phyloP scores from a whole-genome alignment of 2,797 vertebrate genomes.

The Bradypus variegatus region DNA sequence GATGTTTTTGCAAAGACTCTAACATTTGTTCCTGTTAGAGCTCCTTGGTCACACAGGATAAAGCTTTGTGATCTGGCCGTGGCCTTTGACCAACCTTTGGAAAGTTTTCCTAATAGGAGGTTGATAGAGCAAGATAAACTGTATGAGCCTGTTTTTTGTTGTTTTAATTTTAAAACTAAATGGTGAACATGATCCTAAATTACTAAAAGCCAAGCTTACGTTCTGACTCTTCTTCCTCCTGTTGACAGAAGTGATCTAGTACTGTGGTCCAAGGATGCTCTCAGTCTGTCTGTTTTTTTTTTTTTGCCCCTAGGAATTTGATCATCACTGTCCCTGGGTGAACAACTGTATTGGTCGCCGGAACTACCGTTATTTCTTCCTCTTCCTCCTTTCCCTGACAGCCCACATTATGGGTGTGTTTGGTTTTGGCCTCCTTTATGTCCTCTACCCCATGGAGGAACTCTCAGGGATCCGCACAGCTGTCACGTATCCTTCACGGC shows the following conservation, averaged over 20 bases:
- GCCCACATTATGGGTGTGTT: constrained; percentile 93
- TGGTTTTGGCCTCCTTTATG: constrained; percentile 90
- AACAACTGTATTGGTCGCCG: constrained; percentile 98
- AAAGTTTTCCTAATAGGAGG: background rate
- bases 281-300: constrained; percentile 33
- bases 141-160: background rate
- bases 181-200: background rate
- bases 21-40: background rate
- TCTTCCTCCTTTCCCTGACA: constrained; percentile 94
- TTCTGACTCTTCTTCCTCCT: background rate
- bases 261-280: background rate
- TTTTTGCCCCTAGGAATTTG: constrained; percentile 85
- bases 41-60: background rate
- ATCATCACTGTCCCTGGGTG: constrained; percentile 99
- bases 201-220: background rate
- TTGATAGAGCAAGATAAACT: background rate
- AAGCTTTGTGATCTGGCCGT: background rate
- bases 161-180: background rate
- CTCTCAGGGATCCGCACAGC: constrained; percentile 85
- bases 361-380: constrained; percentile 99
- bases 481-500: constrained; percentile 92
- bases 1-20: background rate
- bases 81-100: background rate
- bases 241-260: background rate
- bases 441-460: constrained; percentile 88